These are phyloP conservation scores for Cyclophora albipunctata DNA, from an alignment of 2,888 invertebrate genomes.

Conservation along the genomic window DNA sequence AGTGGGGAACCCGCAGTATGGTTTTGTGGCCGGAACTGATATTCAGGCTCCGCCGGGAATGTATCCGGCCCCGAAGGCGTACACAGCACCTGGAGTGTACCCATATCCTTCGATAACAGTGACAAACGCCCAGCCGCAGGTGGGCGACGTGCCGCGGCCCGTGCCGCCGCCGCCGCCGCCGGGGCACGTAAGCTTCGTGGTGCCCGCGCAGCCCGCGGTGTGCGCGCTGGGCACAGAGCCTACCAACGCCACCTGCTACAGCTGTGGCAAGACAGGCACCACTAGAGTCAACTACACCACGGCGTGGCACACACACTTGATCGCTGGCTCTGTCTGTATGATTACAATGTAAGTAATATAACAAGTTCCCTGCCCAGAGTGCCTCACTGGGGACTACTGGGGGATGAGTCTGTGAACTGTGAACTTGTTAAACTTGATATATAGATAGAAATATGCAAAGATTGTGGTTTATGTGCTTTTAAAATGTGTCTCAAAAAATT, in stretches of 20 bases:
- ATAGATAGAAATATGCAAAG: too few relatives aligned
- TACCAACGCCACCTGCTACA: conserved; percentile 61
- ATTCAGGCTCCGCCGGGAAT: conserved; percentile 22
- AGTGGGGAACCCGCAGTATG: conserved; percentile 60
- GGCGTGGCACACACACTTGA: conserved; percentile 68
- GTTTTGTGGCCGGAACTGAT: conserved; percentile 37
- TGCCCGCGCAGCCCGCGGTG: conserved; percentile 45
- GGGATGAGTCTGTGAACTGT: too few relatives aligned
- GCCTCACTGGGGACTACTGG: too few relatives aligned
- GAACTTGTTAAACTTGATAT: too few relatives aligned
- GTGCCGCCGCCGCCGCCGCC: conserved; percentile 24
- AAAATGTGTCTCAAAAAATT: too few relatives aligned
- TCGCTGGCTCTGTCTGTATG: conserved; percentile 64
- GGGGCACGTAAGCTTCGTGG: conserved; percentile 49
- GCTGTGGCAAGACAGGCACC: conserved; percentile 62
- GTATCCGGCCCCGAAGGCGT: conserved; percentile 47
- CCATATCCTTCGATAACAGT: conserved; percentile 52
- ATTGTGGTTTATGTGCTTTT: too few relatives aligned
- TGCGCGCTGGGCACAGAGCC: conserved; percentile 65
- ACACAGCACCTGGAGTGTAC: conserved; percentile 59
- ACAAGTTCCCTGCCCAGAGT: too few relatives aligned
- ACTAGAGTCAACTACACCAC: conserved; percentile 67
- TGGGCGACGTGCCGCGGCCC: conserved; percentile 33
- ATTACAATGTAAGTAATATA: conserved; percentile 58
- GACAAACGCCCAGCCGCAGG: conserved; percentile 42